Percentiles rank a stretch among this genome's conserved stretches.
Conservation (phyloP, 2,888 invertebrate genomes). For the Osmoderma eremita region DNA sequence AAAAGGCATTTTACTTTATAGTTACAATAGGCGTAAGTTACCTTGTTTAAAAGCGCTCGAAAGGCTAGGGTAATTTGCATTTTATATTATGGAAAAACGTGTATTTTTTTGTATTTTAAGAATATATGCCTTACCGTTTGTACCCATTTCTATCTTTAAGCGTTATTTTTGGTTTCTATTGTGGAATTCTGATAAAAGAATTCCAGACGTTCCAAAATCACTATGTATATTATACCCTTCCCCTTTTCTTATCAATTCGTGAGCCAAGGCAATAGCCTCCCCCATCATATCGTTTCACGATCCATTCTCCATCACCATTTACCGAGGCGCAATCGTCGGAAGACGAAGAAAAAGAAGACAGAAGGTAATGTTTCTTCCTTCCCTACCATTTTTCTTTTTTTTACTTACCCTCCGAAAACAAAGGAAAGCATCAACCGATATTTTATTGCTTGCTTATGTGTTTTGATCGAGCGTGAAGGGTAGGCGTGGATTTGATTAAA, state of each 20-base stretch:
- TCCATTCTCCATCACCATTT: conserved; percentile 24
- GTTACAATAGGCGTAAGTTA: too few relatives aligned
- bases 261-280: background rate
- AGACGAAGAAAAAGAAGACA: background rate
- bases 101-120: too few relatives aligned
- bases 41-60: too few relatives aligned
- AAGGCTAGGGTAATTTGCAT: too few relatives aligned
- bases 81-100: too few relatives aligned
- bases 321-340: background rate
- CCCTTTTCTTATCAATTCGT: conserved; percentile 25
- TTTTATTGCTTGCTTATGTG: conserved; percentile 36
- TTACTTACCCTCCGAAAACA: conserved; percentile 14
- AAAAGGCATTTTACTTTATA: too few relatives aligned
- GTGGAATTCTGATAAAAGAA: background rate
- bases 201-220: conserved; percentile 18
- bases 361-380: background rate
- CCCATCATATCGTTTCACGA: conserved; percentile 28
- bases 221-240: conserved; percentile 2
- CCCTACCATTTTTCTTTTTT: conserved; percentile 1
- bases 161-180: conserved; percentile 4
- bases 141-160: too few relatives aligned
- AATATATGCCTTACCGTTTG: too few relatives aligned
- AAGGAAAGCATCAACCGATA: conserved; percentile 21
- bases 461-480: conserved; percentile 33
- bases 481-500: conserved; percentile 36